Conservation (phyloP, 64 coral and sea anemone species). For the Trachythela sp. region DNA sequence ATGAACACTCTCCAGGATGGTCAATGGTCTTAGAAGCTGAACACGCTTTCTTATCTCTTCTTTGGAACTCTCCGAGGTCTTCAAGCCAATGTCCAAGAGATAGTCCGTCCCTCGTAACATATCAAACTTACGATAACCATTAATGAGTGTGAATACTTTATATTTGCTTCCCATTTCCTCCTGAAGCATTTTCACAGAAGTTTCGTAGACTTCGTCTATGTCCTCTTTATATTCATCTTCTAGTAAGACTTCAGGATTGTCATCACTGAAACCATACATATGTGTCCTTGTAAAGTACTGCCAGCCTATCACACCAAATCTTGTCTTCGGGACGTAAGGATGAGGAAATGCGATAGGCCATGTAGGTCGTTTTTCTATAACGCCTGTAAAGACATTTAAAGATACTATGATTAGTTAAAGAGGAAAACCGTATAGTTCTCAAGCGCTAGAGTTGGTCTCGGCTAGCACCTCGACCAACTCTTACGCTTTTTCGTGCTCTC, state of each 20-base stretch:
- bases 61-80: not conserved
- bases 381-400: constrained; percentile 42
- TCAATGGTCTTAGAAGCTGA: constrained; percentile 81
- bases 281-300: constrained; percentile 78
- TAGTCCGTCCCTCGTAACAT: constrained; percentile 84
- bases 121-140: constrained; percentile 88
- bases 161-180: constrained; percentile 51
- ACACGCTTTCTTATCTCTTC: constrained; percentile 62
- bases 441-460: too few species aligned
- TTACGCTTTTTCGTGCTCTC: too few species aligned
- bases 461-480: too few species aligned
- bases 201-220: constrained; percentile 68
- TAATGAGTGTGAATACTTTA: constrained; percentile 52
- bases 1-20: constrained; percentile 81
- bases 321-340: constrained; percentile 67
- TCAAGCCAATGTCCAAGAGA: constrained; percentile 83
- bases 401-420: too few species aligned
- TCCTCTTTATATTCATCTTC: constrained; percentile 78
- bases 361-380: constrained; percentile 73
- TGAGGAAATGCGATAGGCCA: constrained; percentile 86
- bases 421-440: too few species aligned
- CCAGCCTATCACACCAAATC: constrained; percentile 95
- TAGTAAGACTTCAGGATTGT: constrained; percentile 67
- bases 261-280: constrained; percentile 81
- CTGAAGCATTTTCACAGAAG: constrained; percentile 74